Base-by-base conservation (phyloP, 2,113 vertebrate species). In the Plestiodon gilberti region DNA sequence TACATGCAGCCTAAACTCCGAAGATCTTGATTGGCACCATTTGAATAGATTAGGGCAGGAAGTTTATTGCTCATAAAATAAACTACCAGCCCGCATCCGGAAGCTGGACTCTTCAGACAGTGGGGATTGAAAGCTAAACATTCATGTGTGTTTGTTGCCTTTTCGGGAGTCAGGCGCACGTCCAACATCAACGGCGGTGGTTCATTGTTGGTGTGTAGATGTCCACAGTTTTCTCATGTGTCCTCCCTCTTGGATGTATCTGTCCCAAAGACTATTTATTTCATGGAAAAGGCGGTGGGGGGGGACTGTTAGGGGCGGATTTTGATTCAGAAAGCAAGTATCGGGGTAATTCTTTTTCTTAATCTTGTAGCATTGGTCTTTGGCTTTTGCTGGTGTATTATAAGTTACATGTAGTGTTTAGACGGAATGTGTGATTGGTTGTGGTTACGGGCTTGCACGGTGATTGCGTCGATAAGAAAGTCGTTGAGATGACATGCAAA, bases 21-120 rank as follows among this genome's bases (percentile, higher is more conserved):
- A 91, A 93, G 91, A 90, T 55, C 87, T 79, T 86, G 84, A 30
- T 62, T 35, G 65, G 67, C 33, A n/a, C 75, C 67, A 38, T 61
- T 35, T 25, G 74, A 52, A 86, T 86, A 73, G 78, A 43, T 8
- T 6, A 91, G 91, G 92, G 0, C 57, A 86, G 92, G 92, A 88
- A 86, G 87, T 94, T 94, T 94, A 91, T 92, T 89, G 91, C 91
- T 84, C 38, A 88, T 90, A 89, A 91, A 85, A 90, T 94, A 94
- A 94, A 93, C 84, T 88, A 59, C 70, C 25, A 18, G 70, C 80
- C 81, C 61, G 62, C 90, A 93, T 94, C 90, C 91, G 93, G 89
- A 90, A 61, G 67, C 30, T 48, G 64, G 14, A n/a, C 57, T 88
- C 40, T 91, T 81, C 57, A 30, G 1, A 71, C 81, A 52, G 6